phyloP scores from a whole-genome alignment of 2,113 vertebrate species.

The Dipodomys spectabilis region DNA sequence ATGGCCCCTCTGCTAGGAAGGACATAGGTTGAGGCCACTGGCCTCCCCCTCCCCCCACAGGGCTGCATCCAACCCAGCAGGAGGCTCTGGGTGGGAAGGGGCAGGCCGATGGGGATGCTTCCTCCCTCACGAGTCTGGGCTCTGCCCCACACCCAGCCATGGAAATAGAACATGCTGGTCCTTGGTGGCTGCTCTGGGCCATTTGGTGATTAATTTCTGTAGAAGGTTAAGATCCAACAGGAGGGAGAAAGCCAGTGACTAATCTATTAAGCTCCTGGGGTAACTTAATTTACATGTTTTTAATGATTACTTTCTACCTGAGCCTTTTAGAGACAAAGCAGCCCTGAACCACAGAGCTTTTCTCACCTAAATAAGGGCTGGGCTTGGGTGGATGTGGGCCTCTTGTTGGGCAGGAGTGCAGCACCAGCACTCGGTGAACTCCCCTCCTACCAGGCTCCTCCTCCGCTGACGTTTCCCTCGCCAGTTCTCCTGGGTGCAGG shows the following conservation, averaged over 20 bases:
- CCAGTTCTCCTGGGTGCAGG: no score
- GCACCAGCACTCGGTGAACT: no score
- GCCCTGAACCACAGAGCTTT: slow-evolving; percentile 70
- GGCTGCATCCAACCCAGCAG: no score
- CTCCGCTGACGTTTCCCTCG: neutral
- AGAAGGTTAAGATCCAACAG: slow-evolving; percentile 82
- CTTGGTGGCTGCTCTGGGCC: slow-evolving; percentile 65
- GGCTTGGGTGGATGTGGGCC: neutral
- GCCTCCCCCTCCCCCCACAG: no score
- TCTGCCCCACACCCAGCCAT: rapidly evolving
- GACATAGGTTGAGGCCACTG: no score
- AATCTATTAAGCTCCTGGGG: slow-evolving; percentile 85
- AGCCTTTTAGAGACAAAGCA: slow-evolving; percentile 78
- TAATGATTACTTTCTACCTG: slow-evolving; percentile 85
- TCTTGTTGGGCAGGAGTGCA: rapidly evolving
- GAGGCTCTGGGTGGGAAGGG: neutral
- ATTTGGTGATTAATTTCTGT: slow-evolving; percentile 83
- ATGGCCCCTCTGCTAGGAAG: rapidly evolving
- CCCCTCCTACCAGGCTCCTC: no score
- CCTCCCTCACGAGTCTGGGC: rapidly evolving
- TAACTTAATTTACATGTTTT: slow-evolving; percentile 88
- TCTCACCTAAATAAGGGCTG: slow-evolving; percentile 53
- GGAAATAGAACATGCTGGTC: neutral
- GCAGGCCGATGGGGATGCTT: no score
- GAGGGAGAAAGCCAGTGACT: slow-evolving; percentile 84